Evolutionary conservation across 2,888 invertebrate species (phyloP), one percentile per base, ranked within the genome.

Genomic region (Busseola fusca): DNA sequence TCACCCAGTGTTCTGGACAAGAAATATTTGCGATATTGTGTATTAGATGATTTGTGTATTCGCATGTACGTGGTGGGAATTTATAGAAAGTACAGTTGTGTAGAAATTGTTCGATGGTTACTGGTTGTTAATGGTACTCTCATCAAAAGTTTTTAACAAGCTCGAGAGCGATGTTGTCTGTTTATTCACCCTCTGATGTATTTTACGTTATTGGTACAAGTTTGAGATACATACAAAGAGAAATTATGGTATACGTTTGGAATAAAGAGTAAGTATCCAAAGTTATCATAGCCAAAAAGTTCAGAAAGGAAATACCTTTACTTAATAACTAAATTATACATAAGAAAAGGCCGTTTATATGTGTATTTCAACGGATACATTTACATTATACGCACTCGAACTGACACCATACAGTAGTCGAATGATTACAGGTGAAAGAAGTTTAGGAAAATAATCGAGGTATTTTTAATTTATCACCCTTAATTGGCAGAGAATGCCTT

Each of bases 21-120:
- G 92, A 93, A 93, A 93, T 95, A 94, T 95, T 94, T 94, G 93
- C 91, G 93, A 94, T 94, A 94, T 93, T 94, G 91, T 93, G 91
- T 94, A 93, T 93, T 92, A 92, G 92, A 93, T 94, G 94, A 94
- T 94, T 94, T 95, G 93, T 94, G 92, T 92, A 90, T 91, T 91
- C 89, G 91, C 88, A 90, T 91, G 90, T 92, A 90, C 90, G 90
- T 90, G 90, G 89, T 87, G 80, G 76, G 89, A 93, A 93, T 92
- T 92, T 92, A 90, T 92, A 84, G 87, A 83, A 90, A 87, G 87
- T 87, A 86, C 84, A 82, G 84, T 85, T 74, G 80, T 72, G 83
- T 86, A 84, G 84, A 82, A 85, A 87, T 85, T 78, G 87, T 73
- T 83, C 69, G 75, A 80, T 79, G 72, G 72, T 82, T 80, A 82